A percentile compares a stretch with the other conserved stretches of the same genome.
These are phyloP conservation scores for Piprites chloris DNA, from an alignment of 2,113 vertebrate species.

Conservation along the genomic window DNA sequence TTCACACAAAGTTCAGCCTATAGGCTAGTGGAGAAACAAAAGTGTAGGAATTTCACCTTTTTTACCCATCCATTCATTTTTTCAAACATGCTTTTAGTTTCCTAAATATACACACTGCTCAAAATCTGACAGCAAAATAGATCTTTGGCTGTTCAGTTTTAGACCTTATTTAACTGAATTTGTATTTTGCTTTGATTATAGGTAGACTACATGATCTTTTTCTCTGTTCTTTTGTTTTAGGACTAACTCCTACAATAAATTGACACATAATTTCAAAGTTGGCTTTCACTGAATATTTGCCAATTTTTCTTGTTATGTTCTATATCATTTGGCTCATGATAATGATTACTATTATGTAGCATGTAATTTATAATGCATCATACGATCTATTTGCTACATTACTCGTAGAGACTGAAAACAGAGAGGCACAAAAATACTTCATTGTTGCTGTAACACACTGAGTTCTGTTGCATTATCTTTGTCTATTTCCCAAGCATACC, in stretches of 20 bases:
- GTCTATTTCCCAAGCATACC: neutral
- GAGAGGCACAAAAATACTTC: neutral
- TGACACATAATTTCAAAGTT: neutral
- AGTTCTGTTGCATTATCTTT: neutral
- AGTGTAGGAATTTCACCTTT: neutral
- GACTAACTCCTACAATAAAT: neutral
- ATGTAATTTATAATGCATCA: slow-evolving; percentile 3
- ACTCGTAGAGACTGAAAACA: neutral
- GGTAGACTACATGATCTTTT: neutral
- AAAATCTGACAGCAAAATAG: neutral
- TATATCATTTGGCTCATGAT: neutral
- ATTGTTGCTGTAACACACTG: neutral
- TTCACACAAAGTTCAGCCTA: neutral
- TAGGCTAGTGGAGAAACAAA: neutral
- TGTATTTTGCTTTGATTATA: neutral
- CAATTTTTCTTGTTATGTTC: neutral
- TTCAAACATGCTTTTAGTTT: neutral
- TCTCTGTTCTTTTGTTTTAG: neutral
- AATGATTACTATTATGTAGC: neutral
- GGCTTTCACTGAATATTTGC: neutral
- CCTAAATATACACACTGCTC: neutral
- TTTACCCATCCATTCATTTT: neutral
- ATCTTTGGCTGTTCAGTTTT: neutral
- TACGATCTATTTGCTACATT: neutral
- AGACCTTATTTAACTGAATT: neutral